A percentile compares a stretch with the other conserved stretches of the same genome.
Conservation (phyloP, 2,797 vertebrate species). For the Brotogeris chrysoptera region DNA sequence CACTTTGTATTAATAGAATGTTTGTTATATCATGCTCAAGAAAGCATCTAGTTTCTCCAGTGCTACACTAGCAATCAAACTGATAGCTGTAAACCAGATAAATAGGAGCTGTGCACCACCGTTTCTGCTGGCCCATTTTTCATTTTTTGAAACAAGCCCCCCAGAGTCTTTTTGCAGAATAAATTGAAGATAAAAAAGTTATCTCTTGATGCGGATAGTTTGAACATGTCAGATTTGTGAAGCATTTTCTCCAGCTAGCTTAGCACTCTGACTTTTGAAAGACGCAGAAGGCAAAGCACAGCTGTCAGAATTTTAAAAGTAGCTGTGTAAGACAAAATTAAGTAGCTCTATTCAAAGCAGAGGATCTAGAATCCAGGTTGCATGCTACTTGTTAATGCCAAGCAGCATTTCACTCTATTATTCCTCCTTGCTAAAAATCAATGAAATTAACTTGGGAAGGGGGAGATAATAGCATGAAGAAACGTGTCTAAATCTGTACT, state of each 20-base stretch:
- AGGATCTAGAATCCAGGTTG: conserved; percentile 4
- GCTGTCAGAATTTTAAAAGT: conserved; percentile 25
- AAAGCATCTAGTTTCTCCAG: conserved; percentile 57
- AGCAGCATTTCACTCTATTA: neutral
- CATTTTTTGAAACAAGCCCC: conserved; percentile 75
- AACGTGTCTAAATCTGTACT: neutral
- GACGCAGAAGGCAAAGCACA: conserved; percentile 32
- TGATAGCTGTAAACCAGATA: conserved; percentile 76
- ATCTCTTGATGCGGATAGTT: conserved; percentile 72
- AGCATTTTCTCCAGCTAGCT: conserved; percentile 39
- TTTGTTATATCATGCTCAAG: conserved; percentile 33
- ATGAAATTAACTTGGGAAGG: neutral
- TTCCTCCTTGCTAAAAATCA: neutral
- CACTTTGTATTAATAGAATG: conserved; percentile 44
- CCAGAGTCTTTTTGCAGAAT: conserved; percentile 74
- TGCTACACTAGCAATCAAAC: conserved; percentile 63
- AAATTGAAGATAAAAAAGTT: conserved; percentile 77
- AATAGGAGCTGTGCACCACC: conserved; percentile 66
- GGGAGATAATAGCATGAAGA: neutral
- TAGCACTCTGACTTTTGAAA: conserved; percentile 60
- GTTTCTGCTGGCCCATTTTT: conserved; percentile 74
- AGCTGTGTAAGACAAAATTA: conserved; percentile 48
- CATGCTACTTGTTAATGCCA: neutral
- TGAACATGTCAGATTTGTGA: conserved; percentile 73
- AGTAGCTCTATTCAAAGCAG: conserved; percentile 47